Evolutionary conservation across 1,140 invertebrate species (phyloP), one percentile per base, ranked within the genome.

Genomic region (Drosophila takahashii): DNA sequence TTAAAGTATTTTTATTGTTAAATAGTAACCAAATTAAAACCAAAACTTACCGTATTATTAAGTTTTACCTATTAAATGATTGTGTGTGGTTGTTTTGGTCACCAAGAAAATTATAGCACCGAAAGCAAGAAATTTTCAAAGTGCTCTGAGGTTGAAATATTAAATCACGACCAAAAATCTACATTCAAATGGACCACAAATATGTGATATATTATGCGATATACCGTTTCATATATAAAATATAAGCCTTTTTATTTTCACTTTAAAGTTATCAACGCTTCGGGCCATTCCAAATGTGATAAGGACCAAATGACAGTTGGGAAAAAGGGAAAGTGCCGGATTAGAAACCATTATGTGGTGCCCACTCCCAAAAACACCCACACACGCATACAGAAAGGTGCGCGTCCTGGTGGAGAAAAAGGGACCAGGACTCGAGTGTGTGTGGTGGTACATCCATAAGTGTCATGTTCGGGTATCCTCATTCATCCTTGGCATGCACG

Each of bases 381-480:
- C 41, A 64, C 42, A 47, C 26, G 50, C 44, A n/a, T 48, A 45
- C 32, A 26, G 59, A 74, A 74, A 77, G 81, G 81, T 77, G 77
- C 76, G 76, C 64, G 51, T 67, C 29, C 64, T 27, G 59, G 22
- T 62, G 64, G 64, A 39, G 53, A 61, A 84, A 72, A 73, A 61
- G 72, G 81, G 66, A 78, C 77, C 72, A 70, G 64, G 79, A 58
- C 45, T 59, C 61, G 60, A 45, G 67, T 64, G 61, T 50, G 64
- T 87, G 72, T 64, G 61, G 51, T 67, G 78, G 67, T 78, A 83
- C 86, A 91, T 91, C 77, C 77, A 91, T 91, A 90, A 91, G 90
- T 91, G 86, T 91, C 90, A 91, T 91, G 90, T 91, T 91, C 75
- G 69, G 71, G 81, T 91, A 81, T 80, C 73, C 89, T 87, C 79